A percentile compares a stretch with the other conserved stretches of the same genome.
phyloP scores from a whole-genome alignment of 2,797 vertebrate species.

The Podarcis lilfordi region DNA sequence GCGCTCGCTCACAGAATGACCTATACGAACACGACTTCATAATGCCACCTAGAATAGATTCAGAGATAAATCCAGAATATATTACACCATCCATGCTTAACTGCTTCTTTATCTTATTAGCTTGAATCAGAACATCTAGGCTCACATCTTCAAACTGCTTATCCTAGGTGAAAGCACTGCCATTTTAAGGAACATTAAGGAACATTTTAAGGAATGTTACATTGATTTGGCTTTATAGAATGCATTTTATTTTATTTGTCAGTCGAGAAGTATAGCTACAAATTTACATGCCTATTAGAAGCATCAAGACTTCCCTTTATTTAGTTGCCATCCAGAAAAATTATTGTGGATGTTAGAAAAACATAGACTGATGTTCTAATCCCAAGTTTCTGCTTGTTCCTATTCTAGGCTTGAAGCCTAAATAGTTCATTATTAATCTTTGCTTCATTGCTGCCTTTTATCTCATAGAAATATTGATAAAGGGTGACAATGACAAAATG shows the following conservation, averaged over 20 bases:
- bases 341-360: too few relatives aligned
- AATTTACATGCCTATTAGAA: accelerated
- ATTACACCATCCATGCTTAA: accelerated
- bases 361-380: too few relatives aligned
- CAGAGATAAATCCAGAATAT: conserved; percentile 39
- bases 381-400: too few relatives aligned
- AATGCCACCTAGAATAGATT: conserved; percentile 80
- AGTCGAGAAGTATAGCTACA: background rate
- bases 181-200: too few relatives aligned
- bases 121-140: background rate
- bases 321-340: background rate
- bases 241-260: background rate
- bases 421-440: too few relatives aligned
- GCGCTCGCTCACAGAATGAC: conserved; percentile 89
- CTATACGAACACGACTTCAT: conserved; percentile 93
- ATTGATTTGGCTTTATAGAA: accelerated
- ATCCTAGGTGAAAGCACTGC: background rate
- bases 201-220: background rate
- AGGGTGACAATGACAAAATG: too few relatives aligned
- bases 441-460: too few relatives aligned
- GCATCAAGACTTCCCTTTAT: background rate
- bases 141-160: background rate
- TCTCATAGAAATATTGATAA: too few relatives aligned
- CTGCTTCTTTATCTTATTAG: background rate
- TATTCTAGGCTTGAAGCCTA: too few relatives aligned